Conservation (phyloP, 2,113 vertebrate species). For the Callochromis pleurospilus region DNA sequence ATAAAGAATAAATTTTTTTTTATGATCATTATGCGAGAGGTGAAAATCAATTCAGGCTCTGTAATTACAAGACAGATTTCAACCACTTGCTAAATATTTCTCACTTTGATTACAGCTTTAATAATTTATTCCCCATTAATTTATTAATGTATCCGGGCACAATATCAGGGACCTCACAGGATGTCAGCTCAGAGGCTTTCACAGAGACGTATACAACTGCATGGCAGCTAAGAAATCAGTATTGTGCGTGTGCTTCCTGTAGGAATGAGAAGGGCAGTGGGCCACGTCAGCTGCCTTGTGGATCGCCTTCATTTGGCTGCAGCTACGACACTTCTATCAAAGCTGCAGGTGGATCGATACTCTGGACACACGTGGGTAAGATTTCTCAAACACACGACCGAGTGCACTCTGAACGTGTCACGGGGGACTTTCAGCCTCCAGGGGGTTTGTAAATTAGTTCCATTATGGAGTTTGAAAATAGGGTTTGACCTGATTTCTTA, state of each 20-base stretch:
- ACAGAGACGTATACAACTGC: background rate
- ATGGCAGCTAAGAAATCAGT: background rate
- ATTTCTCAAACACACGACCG: background rate
- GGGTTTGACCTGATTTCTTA: background rate
- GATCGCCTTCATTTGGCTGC: background rate
- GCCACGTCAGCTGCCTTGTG: accelerated
- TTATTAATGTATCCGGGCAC: background rate
- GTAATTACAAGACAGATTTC: background rate
- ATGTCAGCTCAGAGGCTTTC: background rate
- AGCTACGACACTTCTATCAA: accelerated
- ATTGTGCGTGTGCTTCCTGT: accelerated
- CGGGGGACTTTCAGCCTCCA: background rate
- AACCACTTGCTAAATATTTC: background rate
- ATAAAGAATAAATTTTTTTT: accelerated
- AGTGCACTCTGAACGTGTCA: background rate
- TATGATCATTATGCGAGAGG: background rate
- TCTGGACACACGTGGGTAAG: background rate
- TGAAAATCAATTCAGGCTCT: background rate
- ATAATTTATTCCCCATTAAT: background rate
- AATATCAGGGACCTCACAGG: background rate
- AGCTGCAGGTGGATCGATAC: background rate
- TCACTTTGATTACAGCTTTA: background rate
- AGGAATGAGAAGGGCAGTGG: background rate
- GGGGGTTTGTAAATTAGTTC: background rate
- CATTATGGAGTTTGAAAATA: background rate